phyloP scores from a whole-genome alignment of 2,888 invertebrate species.

The Alloscopus bannaensis region DNA sequence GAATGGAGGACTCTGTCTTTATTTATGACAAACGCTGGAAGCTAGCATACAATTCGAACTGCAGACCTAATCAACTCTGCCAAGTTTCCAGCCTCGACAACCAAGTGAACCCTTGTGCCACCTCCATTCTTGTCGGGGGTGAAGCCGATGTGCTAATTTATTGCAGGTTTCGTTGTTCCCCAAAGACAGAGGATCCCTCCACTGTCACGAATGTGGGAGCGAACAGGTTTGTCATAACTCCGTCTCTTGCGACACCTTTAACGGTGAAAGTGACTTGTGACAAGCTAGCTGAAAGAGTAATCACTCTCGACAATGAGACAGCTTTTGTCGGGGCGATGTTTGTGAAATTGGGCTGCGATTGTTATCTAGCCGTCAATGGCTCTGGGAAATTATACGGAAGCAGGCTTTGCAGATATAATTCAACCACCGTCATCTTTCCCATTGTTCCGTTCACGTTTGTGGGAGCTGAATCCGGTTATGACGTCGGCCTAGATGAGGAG shows the following conservation, averaged over 20 bases:
- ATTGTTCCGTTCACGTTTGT: not conserved
- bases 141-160: constrained; percentile 23
- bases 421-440: not conserved
- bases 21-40: constrained; percentile 41
- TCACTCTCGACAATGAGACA: not conserved
- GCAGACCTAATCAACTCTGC: constrained; percentile 63
- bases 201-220: not conserved
- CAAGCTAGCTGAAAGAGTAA: not conserved
- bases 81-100: constrained; percentile 23
- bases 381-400: not conserved
- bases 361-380: not conserved
- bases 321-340: not conserved
- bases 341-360: constrained; percentile 13
- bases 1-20: constrained; percentile 1
- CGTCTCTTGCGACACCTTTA: constrained; percentile 13
- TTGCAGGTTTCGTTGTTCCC: constrained; percentile 61
- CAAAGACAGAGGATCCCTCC: not conserved
- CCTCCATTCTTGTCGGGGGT: constrained; percentile 48
- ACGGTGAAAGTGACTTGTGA: not conserved
- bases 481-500: not conserved
- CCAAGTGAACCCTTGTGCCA: constrained; percentile 58
- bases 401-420: not conserved
- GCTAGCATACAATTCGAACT: constrained; percentile 51
- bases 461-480: not conserved
- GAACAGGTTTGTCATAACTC: constrained; percentile 10